Base-by-base conservation (phyloP, 2,888 invertebrate species). In the Macroteleia sp. region DNA sequence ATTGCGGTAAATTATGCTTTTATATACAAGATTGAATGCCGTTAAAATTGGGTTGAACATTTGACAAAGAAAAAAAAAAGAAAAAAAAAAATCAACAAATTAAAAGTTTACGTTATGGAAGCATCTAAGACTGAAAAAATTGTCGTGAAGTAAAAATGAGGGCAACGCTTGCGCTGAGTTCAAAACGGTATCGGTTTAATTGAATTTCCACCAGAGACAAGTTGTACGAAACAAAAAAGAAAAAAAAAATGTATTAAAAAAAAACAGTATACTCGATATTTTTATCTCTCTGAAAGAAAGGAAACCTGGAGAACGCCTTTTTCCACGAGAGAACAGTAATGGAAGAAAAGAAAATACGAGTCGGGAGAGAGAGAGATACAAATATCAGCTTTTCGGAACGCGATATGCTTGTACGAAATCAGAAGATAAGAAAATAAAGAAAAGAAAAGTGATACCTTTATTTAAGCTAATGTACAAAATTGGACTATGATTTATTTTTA, bases 401-500 rank as follows among this genome's bases (percentile, higher is more conserved):
- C 52, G 42, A 10, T 20, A n/a, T 19, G 36, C 12, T 42, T 48
- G 12, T 28, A 14, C 25, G 48, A 52, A 46, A 41, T 59, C 2
- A 17, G 25, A 54, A 57, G 25, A 16, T n/a, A 61, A 46, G 25
- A 16, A 61, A 46, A 57, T 25, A 42, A 48, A 19, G 34, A 12
- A 25, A 34, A 57, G 39, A 62, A 66, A 66, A 54, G 61, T 48
- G 75, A 62, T 32, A 69, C 56, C 28, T 76, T 69, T 69, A 69
- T 76, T 76, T 69, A 64, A 76, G 62, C 69, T 69, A 76, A 76
- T 76, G 52, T 69, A 76, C 69, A 76, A 69, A 76, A 69, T 76
- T 76, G 69, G 57, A 76, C 76, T 76, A 76, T 50, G 67, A 77
- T 74, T 67, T 79, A 39, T 69, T 46, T 56, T 77, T 81, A 85